These are phyloP conservation scores for Halisarca cf. caerulea DNA, from an alignment of 37 sponge, comb jelly and placozoan genomes.

Conservation along the genomic window DNA sequence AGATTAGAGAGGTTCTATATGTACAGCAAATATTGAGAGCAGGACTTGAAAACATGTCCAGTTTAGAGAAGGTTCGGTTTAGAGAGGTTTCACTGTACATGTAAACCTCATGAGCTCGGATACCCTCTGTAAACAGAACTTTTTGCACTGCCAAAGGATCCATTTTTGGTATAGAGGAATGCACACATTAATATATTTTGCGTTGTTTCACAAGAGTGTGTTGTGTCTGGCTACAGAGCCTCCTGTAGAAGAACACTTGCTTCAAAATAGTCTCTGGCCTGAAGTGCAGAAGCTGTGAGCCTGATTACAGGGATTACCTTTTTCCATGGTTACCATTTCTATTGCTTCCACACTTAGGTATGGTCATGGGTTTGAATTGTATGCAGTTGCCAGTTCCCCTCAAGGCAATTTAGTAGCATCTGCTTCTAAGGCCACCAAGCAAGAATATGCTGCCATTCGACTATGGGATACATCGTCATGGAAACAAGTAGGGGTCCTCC, in stretches of 20 bases:
- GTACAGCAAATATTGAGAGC: no score
- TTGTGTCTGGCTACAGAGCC: slow-evolving; percentile 40
- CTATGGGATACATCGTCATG: slow-evolving; percentile 74
- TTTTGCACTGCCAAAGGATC: no score
- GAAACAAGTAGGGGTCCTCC: slow-evolving; percentile 63
- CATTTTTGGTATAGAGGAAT: no score
- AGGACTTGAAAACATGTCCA: no score
- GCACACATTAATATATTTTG: no score
- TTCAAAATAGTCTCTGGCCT: slow-evolving; percentile 96
- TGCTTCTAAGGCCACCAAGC: slow-evolving; percentile 86
- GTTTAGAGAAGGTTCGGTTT: no score
- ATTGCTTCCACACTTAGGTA: slow-evolving; percentile 46
- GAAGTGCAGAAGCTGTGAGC: slow-evolving; percentile 83
- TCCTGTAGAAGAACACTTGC: slow-evolving; percentile 77
- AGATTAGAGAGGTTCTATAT: no score
- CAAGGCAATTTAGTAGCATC: slow-evolving; percentile 78
- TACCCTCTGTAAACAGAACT: no score
- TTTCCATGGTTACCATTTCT: neutral
- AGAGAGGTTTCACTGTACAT: no score
- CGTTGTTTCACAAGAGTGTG: neutral
- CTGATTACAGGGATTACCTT: neutral
- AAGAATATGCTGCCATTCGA: slow-evolving; percentile 80
- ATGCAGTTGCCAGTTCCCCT: slow-evolving; percentile 56
- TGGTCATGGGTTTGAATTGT: slow-evolving; percentile 91
- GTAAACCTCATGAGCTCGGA: no score